Conservation (phyloP, 2,888 invertebrate genomes). For the Arctia plantaginis region DNA sequence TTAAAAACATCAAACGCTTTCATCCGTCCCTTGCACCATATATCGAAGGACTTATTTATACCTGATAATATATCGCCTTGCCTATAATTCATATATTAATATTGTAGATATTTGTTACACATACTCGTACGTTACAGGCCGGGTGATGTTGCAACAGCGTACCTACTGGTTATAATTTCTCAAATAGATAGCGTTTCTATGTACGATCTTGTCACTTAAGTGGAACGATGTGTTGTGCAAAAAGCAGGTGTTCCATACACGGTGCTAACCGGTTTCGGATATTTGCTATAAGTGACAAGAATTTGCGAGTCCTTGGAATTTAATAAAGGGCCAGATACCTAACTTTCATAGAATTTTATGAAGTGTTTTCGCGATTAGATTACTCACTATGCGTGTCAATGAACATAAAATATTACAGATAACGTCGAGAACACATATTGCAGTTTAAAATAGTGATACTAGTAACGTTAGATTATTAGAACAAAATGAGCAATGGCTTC, state of each 20-base stretch:
- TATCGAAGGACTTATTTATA: not conserved
- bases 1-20: not conserved
- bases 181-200: slow-evolving; percentile 49
- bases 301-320: not conserved
- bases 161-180: slow-evolving; percentile 51
- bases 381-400: not conserved
- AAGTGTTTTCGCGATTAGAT: not conserved
- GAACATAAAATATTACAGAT: not conserved
- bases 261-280: slow-evolving; percentile 14
- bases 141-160: slow-evolving; percentile 34
- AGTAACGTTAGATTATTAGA: not conserved
- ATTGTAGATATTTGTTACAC: not conserved
- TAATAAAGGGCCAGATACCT: too few species aligned
- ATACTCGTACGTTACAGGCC: not conserved
- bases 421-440: not conserved
- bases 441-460: not conserved
- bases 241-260: slow-evolving; percentile 46
- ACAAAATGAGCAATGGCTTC: too few species aligned
- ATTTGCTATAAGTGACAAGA: slow-evolving; percentile 18
- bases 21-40: not conserved
- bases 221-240: slow-evolving; percentile 54
- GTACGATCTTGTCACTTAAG: slow-evolving; percentile 52
- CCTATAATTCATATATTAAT: slow-evolving; percentile 1
- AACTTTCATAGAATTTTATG: not conserved
- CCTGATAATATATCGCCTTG: not conserved